Evolutionary conservation across 2,888 invertebrate genomes (phyloP).

Genomic region (Apodemia hepburni): DNA sequence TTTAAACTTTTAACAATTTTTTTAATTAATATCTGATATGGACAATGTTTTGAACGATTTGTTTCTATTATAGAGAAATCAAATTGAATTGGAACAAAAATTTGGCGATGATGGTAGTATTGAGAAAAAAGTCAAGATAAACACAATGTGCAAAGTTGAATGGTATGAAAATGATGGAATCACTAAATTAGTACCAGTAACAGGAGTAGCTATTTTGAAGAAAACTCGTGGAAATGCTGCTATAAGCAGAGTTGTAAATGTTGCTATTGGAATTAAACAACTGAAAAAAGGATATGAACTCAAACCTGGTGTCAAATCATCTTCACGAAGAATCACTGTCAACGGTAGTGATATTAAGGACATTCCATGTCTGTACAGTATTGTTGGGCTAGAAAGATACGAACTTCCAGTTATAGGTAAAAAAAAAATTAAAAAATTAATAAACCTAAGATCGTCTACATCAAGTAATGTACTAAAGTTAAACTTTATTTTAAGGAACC

Average conservation of each 20-base stretch:
- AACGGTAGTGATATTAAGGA: conserved; percentile 82
- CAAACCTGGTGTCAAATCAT: conserved; percentile 82
- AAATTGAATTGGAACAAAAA: conserved; percentile 69
- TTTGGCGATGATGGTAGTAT: conserved; percentile 67
- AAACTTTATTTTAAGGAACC: conserved; percentile 72
- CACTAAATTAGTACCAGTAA: conserved; percentile 79
- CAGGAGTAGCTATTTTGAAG: conserved; percentile 78
- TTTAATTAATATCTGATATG: too few species aligned
- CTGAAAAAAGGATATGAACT: conserved; percentile 80
- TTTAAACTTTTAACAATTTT: not conserved
- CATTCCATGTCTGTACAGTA: conserved; percentile 83
- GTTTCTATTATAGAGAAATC: conserved; percentile 59
- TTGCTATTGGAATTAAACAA: conserved; percentile 77
- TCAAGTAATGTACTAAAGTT: not conserved
- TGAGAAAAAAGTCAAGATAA: conserved; percentile 82
- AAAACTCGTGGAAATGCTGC: conserved; percentile 74
- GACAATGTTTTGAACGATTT: not conserved
- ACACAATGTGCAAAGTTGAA: conserved; percentile 83
- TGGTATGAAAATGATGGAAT: conserved; percentile 84
- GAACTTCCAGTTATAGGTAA: conserved; percentile 86
- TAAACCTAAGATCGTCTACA: not conserved
- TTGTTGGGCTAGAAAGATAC: conserved; percentile 83
- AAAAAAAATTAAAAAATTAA: not conserved
- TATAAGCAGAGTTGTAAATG: conserved; percentile 78
- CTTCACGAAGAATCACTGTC: conserved; percentile 82